Conservation (phyloP, 2,113 vertebrate genomes). For the Donacobius atricapilla region DNA sequence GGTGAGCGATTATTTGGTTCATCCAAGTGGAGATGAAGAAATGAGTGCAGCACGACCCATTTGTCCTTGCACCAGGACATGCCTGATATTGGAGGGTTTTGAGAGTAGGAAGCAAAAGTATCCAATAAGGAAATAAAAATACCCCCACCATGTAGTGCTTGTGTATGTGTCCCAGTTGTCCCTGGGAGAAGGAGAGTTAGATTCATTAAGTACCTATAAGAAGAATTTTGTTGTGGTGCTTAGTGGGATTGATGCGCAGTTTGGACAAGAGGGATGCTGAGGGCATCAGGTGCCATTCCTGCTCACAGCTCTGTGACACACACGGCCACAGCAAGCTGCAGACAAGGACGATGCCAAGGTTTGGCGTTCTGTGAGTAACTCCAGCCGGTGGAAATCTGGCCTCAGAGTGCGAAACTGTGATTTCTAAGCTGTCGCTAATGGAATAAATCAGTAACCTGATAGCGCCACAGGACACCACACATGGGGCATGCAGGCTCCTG, state of each 20-base stretch:
- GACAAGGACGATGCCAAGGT: not conserved
- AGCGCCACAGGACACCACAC: not conserved
- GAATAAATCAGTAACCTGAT: not conserved
- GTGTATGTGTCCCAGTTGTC: not conserved
- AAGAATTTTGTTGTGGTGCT: not conserved
- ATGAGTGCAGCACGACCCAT: not conserved
- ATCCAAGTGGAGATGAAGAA: not conserved
- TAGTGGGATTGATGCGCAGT: not conserved
- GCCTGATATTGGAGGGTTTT: not conserved
- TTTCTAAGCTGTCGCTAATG: not conserved
- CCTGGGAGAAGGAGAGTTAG: not conserved
- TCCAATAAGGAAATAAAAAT: not conserved
- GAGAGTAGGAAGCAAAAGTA: not conserved
- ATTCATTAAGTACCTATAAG: too few species aligned
- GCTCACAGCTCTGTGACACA: rapidly evolving
- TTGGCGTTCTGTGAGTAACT: not conserved
- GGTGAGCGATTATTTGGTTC: not conserved
- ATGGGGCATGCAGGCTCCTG: not conserved
- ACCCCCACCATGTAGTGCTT: too few species aligned
- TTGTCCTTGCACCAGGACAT: not conserved
- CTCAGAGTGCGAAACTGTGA: not conserved
- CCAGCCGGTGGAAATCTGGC: not conserved
- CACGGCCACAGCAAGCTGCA: not conserved
- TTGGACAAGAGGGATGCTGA: not conserved
- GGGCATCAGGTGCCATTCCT: not conserved